These are phyloP conservation scores for Orycteropus afer DNA, from an alignment of 2,113 vertebrate species.

Conservation along the genomic window DNA sequence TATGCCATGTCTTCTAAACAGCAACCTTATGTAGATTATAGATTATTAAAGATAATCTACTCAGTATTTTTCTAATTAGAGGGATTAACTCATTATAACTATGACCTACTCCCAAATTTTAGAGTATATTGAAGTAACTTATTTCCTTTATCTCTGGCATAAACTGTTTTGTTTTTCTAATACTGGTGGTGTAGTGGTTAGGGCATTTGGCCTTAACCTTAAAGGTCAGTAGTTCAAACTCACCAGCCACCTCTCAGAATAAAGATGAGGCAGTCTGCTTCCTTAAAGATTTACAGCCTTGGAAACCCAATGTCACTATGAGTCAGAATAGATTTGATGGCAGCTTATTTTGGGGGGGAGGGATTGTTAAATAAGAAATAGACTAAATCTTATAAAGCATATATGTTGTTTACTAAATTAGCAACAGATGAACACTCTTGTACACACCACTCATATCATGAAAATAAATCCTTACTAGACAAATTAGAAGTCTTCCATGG, in stretches of 20 bases:
- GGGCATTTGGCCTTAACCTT: too few relatives aligned
- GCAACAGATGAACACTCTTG: not conserved
- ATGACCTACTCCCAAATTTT: not conserved
- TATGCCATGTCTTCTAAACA: not conserved
- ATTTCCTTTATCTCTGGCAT: not conserved
- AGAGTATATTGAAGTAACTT: not conserved
- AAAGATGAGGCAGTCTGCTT: too few relatives aligned
- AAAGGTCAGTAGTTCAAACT: too few relatives aligned
- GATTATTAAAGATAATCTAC: not conserved
- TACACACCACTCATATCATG: not conserved
- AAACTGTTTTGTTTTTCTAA: not conserved
- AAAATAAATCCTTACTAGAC: not conserved
- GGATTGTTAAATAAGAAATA: not conserved
- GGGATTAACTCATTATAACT: not conserved
- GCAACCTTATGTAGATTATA: not conserved
- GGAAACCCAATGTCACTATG: too few relatives aligned
- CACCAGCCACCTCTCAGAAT: too few relatives aligned
- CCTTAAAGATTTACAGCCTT: too few relatives aligned
- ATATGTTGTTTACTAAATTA: not conserved
- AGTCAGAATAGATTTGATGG: too few relatives aligned
- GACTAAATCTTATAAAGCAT: slow-evolving; percentile 7
- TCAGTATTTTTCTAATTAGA: not conserved
- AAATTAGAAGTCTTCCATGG: accelerated
- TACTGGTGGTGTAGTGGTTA: too few relatives aligned
- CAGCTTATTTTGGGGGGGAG: too few relatives aligned